These are phyloP conservation scores for Taxidea taxus DNA, from an alignment of 2,113 vertebrate species.

Conservation along the genomic window DNA sequence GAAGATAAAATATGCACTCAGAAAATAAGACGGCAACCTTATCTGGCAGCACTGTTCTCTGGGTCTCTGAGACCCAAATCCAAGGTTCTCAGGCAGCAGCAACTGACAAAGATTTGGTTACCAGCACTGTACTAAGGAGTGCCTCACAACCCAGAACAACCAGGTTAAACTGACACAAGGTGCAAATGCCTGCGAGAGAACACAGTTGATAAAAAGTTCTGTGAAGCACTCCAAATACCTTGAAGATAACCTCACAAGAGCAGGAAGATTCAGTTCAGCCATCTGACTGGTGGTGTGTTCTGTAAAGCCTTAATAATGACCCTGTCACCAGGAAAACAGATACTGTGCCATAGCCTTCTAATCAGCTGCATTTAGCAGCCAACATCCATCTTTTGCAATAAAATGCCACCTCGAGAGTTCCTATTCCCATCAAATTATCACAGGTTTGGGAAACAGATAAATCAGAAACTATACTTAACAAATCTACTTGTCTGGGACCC, in stretches of 20 bases:
- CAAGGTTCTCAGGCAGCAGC: neutral
- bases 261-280: neutral
- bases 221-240: neutral
- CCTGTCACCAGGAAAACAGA: neutral
- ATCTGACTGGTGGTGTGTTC: neutral
- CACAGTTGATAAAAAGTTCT: neutral
- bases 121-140: neutral
- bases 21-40: slow-evolving; percentile 14
- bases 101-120: neutral
- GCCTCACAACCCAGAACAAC: neutral
- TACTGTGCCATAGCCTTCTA: slow-evolving; percentile 2
- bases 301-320: slow-evolving; percentile 41
- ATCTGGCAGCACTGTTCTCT: neutral
- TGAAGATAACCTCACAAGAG: neutral
- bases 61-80: neutral
- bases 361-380: slow-evolving; percentile 15
- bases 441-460: slow-evolving; percentile 19
- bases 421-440: slow-evolving; percentile 43
- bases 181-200: neutral
- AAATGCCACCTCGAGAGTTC: slow-evolving; percentile 21
- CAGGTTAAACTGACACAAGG: neutral
- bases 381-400: slow-evolving; percentile 41
- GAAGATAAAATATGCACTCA: neutral
- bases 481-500: neutral
- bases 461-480: slow-evolving; percentile 42